These are phyloP conservation scores for Odontocerum albicorne DNA, from an alignment of 2,888 invertebrate species.

Conservation along the genomic window DNA sequence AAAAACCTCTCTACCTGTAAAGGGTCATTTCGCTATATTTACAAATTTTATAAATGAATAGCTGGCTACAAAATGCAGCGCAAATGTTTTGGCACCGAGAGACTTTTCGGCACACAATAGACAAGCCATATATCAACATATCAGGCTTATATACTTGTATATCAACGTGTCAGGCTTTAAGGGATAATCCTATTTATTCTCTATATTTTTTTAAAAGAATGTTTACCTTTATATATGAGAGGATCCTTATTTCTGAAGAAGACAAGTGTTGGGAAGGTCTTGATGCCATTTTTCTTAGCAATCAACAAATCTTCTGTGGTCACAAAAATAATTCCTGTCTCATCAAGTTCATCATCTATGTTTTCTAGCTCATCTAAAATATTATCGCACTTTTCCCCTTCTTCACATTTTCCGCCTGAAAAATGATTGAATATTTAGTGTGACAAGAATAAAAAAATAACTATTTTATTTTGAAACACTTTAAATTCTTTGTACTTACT, in stretches of 20 bases:
- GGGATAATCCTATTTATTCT: no score
- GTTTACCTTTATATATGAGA: conserved; percentile 69
- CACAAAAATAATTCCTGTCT: conserved; percentile 90
- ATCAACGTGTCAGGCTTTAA: no score
- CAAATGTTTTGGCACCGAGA: no score
- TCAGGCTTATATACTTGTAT: no score
- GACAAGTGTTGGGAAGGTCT: conserved; percentile 80
- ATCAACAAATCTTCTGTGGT: conserved; percentile 83
- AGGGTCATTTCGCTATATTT: no score
- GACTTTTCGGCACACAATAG: no score
- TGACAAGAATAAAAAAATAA: background rate
- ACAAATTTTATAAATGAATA: no score
- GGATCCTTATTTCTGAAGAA: conserved; percentile 93
- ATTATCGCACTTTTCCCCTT: conserved; percentile 83
- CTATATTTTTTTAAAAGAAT: background rate
- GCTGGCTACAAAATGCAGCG: no score
- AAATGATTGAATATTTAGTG: conserved; percentile 20
- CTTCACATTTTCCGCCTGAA: conserved; percentile 79
- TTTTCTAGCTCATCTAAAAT: conserved; percentile 86
- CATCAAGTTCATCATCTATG: conserved; percentile 91
- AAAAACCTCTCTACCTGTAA: no score
- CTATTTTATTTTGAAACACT: background rate
- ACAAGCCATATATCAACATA: no score
- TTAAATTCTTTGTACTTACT: conserved; percentile 59
- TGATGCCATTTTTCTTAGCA: conserved; percentile 85